Conservation (phyloP, 2,797 vertebrate species). For the Novumbra hubbsi region DNA sequence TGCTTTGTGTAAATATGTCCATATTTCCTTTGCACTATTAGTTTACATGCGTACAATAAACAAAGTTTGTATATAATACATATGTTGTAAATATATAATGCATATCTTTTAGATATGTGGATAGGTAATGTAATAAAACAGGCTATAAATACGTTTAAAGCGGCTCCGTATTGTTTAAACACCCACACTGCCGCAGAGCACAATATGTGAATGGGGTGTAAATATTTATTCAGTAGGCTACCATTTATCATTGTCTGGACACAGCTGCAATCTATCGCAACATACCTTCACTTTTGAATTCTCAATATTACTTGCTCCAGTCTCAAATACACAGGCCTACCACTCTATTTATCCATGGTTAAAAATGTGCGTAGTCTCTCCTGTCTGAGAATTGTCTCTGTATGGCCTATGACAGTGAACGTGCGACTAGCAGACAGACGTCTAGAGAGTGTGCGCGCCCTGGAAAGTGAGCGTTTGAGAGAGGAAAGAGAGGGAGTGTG, state of each 20-base stretch:
- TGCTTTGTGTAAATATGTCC: background rate
- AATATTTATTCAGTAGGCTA: background rate
- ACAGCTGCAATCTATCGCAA: background rate
- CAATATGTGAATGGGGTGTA: no score
- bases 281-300: no score
- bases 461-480: slow-evolving; percentile 10
- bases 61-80: no score
- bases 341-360: background rate
- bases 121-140: no score
- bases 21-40: background rate
- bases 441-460: slow-evolving; percentile 15
- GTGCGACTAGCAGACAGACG: slow-evolving; percentile 22
- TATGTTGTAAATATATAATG: no score
- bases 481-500: slow-evolving; percentile 37
- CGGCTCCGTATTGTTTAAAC: no score
- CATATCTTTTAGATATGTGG: no score
- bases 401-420: slow-evolving; percentile 11
- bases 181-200: no score
- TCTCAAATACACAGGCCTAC: no score
- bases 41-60: background rate
- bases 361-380: background rate
- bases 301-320: no score
- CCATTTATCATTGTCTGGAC: slow-evolving; percentile 10
- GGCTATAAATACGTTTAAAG: no score
- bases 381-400: slow-evolving; percentile 8